Conservation (phyloP, 2,113 vertebrate genomes). For the Grantiella picta region DNA sequence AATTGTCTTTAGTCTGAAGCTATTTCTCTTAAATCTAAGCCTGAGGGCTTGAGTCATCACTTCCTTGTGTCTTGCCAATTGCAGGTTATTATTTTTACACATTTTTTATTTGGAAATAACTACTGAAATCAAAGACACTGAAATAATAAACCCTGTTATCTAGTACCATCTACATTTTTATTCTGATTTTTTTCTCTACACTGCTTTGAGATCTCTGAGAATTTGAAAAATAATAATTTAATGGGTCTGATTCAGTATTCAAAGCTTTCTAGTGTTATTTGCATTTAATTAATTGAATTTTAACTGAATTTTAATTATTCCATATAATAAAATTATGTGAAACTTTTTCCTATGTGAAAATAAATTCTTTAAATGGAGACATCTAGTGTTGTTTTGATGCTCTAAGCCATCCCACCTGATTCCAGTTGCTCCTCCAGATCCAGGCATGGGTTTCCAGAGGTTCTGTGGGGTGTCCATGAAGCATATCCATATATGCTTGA, state of each 20-base stretch:
- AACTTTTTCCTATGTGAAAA: neutral
- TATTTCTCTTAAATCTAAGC: constrained; percentile 22
- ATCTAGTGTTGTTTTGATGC: neutral
- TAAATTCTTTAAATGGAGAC: neutral
- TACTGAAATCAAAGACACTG: neutral
- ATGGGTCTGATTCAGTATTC: neutral
- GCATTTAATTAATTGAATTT: neutral
- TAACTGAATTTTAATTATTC: neutral
- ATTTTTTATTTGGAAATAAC: neutral
- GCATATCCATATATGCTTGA: neutral
- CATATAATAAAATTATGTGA: neutral
- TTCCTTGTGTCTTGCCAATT: neutral
- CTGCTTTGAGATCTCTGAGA: neutral
- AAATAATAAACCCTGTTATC: neutral
- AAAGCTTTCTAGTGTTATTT: neutral
- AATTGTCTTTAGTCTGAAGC: constrained; percentile 42
- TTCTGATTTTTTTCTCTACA: neutral
- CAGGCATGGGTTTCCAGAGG: neutral
- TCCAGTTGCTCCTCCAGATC: neutral
- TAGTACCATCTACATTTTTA: neutral
- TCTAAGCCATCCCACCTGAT: neutral
- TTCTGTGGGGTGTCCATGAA: neutral
- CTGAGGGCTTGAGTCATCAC: neutral
- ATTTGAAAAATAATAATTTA: neutral
- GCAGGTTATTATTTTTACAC: neutral